These are phyloP conservation scores for Clarias gariepinus DNA, from an alignment of 2,113 vertebrate species.

Conservation along the genomic window DNA sequence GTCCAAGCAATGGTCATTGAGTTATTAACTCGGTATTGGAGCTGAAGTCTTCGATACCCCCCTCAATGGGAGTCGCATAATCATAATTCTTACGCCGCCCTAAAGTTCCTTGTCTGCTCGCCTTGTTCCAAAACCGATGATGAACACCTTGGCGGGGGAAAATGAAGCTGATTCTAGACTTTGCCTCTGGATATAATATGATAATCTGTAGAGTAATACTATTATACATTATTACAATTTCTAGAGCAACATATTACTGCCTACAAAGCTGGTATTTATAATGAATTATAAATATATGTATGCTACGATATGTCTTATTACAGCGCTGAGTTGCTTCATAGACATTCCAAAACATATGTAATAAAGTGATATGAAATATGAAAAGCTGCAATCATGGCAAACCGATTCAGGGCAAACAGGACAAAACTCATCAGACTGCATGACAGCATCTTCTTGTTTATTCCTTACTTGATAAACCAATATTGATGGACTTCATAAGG, in stretches of 20 bases:
- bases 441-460: not conserved
- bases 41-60: conserved; percentile 22
- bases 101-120: conserved; percentile 23
- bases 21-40: conserved; percentile 50
- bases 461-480: not conserved
- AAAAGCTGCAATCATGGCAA: not conserved
- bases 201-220: not conserved
- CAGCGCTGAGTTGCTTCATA: not conserved
- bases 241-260: not conserved
- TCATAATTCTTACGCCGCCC: conserved; percentile 37
- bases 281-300: not conserved
- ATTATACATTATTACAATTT: conserved; percentile 6
- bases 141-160: not conserved
- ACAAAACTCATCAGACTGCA: too few relatives aligned
- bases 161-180: conserved; percentile 24
- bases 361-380: not conserved
- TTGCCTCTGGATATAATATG: conserved; percentile 9
- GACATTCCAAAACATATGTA: not conserved
- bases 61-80: conserved; percentile 12
- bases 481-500: too few relatives aligned
- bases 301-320: not conserved
- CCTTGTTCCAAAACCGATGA: conserved; percentile 12
- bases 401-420: not conserved
- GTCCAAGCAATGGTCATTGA: conserved; percentile 33
- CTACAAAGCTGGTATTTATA: not conserved